These are phyloP conservation scores for Andrena bicolor DNA, from an alignment of 2,888 invertebrate genomes.

Conservation along the genomic window DNA sequence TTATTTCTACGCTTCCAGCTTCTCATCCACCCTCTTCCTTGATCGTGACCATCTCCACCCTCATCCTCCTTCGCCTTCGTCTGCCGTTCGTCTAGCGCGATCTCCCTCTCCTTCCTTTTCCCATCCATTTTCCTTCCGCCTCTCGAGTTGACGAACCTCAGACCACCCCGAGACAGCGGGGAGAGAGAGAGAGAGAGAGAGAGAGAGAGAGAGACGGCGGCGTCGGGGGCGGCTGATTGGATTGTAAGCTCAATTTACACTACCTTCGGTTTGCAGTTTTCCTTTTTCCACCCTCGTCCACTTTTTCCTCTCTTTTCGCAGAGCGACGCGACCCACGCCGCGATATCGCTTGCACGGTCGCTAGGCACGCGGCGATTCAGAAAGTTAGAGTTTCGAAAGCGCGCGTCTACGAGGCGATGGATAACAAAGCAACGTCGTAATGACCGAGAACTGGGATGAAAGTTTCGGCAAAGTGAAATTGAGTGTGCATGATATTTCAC, in stretches of 20 bases:
- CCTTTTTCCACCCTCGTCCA: conserved; percentile 22
- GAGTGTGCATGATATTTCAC: conserved; percentile 57
- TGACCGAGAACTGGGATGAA: conserved; percentile 59
- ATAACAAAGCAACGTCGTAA: conserved; percentile 65
- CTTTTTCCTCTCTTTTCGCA: background rate
- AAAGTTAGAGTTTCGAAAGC: conserved; percentile 54
- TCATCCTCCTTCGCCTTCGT: conserved; percentile 8
- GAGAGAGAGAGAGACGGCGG: conserved; percentile 41
- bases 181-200: background rate
- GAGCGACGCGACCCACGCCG: conserved; percentile 4
- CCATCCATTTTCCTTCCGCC: conserved; percentile 56
- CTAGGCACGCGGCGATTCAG: conserved; percentile 46
- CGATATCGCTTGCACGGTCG: conserved; percentile 28
- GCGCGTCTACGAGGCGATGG: conserved; percentile 43
- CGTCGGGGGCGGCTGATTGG: conserved; percentile 79
- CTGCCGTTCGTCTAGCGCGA: conserved; percentile 39
- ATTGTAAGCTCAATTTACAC: conserved; percentile 84
- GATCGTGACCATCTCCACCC: conserved; percentile 33
- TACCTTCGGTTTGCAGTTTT: conserved; percentile 69
- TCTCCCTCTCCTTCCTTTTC: conserved; percentile 21
- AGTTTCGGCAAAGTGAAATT: conserved; percentile 66
- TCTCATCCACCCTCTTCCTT: conserved; percentile 30
- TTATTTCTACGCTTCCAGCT: conserved; percentile 57
- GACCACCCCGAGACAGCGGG: conserved; percentile 56
- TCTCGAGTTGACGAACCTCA: conserved; percentile 59